Conservation (phyloP, 2,888 invertebrate genomes). For the Isoperla grammatica region DNA sequence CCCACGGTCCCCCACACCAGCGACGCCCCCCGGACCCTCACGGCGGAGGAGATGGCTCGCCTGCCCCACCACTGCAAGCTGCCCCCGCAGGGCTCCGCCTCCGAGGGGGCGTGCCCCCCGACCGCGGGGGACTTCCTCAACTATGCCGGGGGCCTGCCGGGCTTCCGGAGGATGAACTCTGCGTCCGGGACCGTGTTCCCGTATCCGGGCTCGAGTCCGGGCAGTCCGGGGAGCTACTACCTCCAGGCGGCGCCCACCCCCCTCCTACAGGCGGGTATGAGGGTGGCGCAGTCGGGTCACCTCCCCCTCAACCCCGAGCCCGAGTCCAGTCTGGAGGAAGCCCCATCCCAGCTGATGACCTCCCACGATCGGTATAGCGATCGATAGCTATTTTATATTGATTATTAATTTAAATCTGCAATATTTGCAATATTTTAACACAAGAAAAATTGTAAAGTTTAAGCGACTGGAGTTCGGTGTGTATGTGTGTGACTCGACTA, state of each 20-base stretch:
- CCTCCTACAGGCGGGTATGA: conserved; percentile 25
- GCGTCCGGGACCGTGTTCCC: conserved; percentile 18
- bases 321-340: neutral
- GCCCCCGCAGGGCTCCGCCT: neutral
- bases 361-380: neutral
- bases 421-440: neutral
- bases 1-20: conserved; percentile 17
- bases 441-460: neutral
- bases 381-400: neutral
- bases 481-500: no score
- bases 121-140: no score
- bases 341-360: neutral
- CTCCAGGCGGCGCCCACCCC: conserved; percentile 30
- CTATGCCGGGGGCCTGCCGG: conserved; percentile 26
- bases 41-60: neutral
- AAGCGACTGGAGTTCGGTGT: no score
- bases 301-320: no score
- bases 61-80: neutral
- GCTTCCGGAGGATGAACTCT: conserved; percentile 24
- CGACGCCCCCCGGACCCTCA: neutral
- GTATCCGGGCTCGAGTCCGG: conserved; percentile 12
- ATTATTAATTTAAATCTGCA: neutral
- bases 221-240: conserved; percentile 26
- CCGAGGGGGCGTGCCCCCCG: neutral
- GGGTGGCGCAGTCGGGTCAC: neutral